Conservation (phyloP, 2,113 vertebrate species). For the Acrocephalus arundinaceus region DNA sequence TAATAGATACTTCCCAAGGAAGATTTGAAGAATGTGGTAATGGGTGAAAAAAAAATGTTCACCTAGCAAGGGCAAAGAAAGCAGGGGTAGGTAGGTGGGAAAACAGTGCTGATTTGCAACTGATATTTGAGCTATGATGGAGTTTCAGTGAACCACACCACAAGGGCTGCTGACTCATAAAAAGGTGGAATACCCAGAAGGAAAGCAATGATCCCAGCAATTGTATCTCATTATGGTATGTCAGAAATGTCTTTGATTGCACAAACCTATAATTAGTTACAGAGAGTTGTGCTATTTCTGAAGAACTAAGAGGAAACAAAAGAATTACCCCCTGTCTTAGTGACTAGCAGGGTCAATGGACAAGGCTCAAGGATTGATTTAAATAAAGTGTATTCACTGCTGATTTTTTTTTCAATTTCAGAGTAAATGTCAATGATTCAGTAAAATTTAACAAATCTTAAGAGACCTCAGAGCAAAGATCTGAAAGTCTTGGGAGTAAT, state of each 20-base stretch:
- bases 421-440: not conserved
- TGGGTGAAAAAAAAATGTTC: not conserved
- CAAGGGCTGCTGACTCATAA: conserved; percentile 21
- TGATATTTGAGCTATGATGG: not conserved
- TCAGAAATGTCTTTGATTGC: conserved; percentile 18
- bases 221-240: not conserved
- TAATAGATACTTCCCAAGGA: not conserved
- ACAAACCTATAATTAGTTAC: conserved; percentile 27
- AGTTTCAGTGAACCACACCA: conserved; percentile 30
- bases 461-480: not conserved
- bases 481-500: not conserved
- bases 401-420: not conserved
- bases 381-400: not conserved
- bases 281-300: not conserved
- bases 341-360: not conserved
- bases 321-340: not conserved
- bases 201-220: conserved; percentile 34
- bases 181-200: conserved; percentile 9
- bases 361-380: not conserved
- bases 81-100: not conserved
- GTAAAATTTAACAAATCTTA: not conserved
- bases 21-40: not conserved
- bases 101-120: not conserved
- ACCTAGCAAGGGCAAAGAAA: not conserved
- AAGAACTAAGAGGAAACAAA: not conserved